Conservation (phyloP, 37 sponge, comb jelly and placozoan species). For the Oopsacas minuta region DNA sequence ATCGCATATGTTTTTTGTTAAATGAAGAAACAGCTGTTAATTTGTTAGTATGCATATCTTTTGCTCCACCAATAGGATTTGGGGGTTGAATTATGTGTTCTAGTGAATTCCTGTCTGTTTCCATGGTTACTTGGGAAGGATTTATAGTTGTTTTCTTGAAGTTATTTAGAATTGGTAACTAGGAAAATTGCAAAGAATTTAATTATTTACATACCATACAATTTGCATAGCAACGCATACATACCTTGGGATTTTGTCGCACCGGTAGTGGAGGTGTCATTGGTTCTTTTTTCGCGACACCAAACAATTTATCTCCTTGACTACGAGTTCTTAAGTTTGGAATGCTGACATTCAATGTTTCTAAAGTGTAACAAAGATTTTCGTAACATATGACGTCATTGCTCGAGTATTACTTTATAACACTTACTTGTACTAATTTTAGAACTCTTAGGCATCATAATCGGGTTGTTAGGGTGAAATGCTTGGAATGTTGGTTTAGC, state of each 20-base stretch:
- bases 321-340: background rate
- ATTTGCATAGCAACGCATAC: background rate
- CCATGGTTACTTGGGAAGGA: background rate
- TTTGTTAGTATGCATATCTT: background rate
- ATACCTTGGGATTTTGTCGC: background rate
- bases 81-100: background rate
- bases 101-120: background rate
- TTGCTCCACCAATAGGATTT: background rate
- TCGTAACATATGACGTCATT: too few species aligned
- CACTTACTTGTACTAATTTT: background rate
- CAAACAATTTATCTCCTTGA: background rate
- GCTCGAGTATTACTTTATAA: background rate
- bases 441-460: background rate
- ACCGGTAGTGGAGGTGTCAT: background rate
- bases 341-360: background rate
- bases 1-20: background rate
- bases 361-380: background rate
- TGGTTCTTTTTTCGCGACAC: background rate
- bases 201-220: background rate
- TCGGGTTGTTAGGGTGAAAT: constrained; percentile 13
- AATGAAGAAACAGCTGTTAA: background rate
- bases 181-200: background rate
- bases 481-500: background rate
- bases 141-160: background rate
- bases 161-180: too few species aligned